Evolutionary conservation across 2,113 vertebrate species (phyloP).

Genomic region (Leucoraja erinaceus): DNA sequence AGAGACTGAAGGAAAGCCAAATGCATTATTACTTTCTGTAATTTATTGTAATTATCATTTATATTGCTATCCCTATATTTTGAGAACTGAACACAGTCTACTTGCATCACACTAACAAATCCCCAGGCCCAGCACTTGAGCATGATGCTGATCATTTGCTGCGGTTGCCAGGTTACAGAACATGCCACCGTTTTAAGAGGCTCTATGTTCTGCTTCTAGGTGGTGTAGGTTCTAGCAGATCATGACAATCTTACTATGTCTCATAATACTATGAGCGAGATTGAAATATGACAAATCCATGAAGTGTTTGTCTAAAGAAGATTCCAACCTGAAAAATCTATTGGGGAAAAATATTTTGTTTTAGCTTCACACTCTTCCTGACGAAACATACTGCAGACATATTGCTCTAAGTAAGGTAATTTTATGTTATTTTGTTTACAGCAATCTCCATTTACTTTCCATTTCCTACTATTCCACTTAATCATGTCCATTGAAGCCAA

Average conservation of each 20-base stretch:
- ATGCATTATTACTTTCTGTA: not conserved
- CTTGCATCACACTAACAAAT: not conserved
- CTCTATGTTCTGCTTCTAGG: not conserved
- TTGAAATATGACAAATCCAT: not conserved
- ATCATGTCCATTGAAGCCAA: not conserved
- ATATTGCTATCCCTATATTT: not conserved
- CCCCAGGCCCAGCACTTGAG: slow-evolving; percentile 23
- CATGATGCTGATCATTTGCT: not conserved
- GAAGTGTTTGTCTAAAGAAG: not conserved
- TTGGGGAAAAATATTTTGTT: not conserved
- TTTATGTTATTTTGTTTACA: not conserved
- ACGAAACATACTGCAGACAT: not conserved
- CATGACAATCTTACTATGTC: not conserved
- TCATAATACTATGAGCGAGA: not conserved
- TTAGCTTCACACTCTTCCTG: not conserved
- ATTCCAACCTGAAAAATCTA: not conserved
- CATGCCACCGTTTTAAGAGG: not conserved
- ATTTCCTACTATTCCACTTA: not conserved
- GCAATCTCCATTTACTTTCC: not conserved
- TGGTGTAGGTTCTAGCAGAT: not conserved
- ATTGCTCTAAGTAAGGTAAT: not conserved
- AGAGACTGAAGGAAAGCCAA: not conserved
- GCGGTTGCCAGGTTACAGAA: slow-evolving; percentile 30
- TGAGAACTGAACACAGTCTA: not conserved
- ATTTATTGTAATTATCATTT: not conserved